These are phyloP conservation scores for Lepidurus couesii DNA, from an alignment of 1,140 invertebrate genomes.

Conservation along the genomic window DNA sequence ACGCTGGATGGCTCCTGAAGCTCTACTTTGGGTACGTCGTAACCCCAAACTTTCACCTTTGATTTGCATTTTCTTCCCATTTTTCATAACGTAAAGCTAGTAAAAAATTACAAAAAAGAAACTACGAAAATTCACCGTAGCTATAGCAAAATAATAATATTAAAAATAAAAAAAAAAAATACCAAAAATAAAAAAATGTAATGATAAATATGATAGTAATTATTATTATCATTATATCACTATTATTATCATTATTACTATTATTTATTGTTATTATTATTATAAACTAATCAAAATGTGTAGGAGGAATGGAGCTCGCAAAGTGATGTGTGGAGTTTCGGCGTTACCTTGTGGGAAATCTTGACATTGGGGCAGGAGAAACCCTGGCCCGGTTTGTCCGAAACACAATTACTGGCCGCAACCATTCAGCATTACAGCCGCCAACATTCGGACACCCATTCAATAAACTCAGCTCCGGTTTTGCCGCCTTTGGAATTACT, in stretches of 20 bases:
- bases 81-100: conserved; percentile 21
- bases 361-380: conserved; percentile 62
- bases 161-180: no score
- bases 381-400: conserved; percentile 65
- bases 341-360: conserved; percentile 72
- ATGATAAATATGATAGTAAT: no score
- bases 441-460: neutral
- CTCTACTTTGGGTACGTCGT: conserved; percentile 63
- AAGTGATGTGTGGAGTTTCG: conserved; percentile 73
- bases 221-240: no score
- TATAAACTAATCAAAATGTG: conserved; percentile 29
- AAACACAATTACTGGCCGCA: conserved; percentile 64
- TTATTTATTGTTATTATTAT: neutral
- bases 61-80: neutral
- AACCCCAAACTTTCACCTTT: conserved; percentile 2
- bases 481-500: conserved; percentile 1
- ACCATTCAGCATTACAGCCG: conserved; percentile 31
- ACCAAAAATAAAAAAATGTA: no score
- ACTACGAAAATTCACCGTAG: neutral
- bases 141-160: no score
- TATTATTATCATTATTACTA: neutral
- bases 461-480: conserved; percentile 16
- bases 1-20: conserved; percentile 85
- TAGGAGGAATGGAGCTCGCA: conserved; percentile 65
- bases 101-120: neutral